Evolutionary conservation across 2,797 vertebrate species (phyloP).

Genomic region (Botia kubotai): DNA sequence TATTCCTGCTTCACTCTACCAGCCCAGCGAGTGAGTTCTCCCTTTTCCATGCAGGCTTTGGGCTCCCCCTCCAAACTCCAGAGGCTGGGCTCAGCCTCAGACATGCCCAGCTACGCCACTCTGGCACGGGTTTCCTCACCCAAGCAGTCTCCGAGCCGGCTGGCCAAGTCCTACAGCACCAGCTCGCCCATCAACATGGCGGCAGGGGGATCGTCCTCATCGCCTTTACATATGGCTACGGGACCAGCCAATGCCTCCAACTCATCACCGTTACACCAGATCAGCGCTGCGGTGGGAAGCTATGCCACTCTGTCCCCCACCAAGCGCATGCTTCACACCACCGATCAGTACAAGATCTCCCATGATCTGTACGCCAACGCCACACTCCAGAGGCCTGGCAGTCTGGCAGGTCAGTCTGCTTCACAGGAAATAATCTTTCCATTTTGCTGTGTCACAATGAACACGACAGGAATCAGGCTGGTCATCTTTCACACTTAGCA

Average conservation of each 20-base stretch:
- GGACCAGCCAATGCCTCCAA: slow-evolving; percentile 74
- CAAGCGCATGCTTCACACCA: slow-evolving; percentile 92
- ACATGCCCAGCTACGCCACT: slow-evolving; percentile 91
- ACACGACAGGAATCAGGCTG: slow-evolving; percentile 7
- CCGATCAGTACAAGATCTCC: slow-evolving; percentile 93
- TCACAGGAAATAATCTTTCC: slow-evolving; percentile 1
- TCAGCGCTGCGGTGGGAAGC: slow-evolving; percentile 91
- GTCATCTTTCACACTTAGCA: slow-evolving; percentile 21
- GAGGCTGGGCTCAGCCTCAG: slow-evolving; percentile 87
- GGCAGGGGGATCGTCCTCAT: slow-evolving; percentile 79
- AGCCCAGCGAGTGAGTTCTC: slow-evolving; percentile 92
- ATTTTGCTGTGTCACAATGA: background rate
- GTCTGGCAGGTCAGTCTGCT: slow-evolving; percentile 87
- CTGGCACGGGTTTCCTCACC: slow-evolving; percentile 91
- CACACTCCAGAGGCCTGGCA: slow-evolving; percentile 94
- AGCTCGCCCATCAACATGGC: slow-evolving; percentile 97
- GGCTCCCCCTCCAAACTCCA: slow-evolving; percentile 95
- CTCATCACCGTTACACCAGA: slow-evolving; percentile 92
- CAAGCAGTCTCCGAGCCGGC: slow-evolving; percentile 94
- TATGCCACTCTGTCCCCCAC: slow-evolving; percentile 97
- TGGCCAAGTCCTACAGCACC: slow-evolving; percentile 98
- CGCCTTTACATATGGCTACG: slow-evolving; percentile 83
- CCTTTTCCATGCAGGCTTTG: slow-evolving; percentile 84
- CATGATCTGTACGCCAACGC: slow-evolving; percentile 95
- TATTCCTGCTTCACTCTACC: slow-evolving; percentile 96